Evolutionary conservation across 2,797 vertebrate genomes (phyloP).

Genomic region (Phrynocephalus vlangalii): DNA sequence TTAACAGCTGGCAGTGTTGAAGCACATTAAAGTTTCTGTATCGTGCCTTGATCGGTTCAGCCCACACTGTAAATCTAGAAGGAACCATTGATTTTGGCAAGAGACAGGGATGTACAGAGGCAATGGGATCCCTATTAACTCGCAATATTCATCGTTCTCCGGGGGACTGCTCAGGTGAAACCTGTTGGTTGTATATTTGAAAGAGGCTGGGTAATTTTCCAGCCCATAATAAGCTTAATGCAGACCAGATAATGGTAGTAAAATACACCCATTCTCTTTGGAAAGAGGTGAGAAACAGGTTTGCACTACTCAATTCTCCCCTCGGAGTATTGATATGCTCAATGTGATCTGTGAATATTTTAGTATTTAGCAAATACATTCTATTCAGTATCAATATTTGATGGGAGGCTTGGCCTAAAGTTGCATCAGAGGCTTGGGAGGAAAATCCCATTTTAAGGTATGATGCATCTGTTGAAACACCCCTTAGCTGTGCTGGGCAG

Average conservation of each 20-base stretch:
- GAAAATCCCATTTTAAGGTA: neutral
- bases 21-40: neutral
- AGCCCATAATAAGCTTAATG: neutral
- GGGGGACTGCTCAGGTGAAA: neutral
- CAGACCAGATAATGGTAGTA: neutral
- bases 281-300: neutral
- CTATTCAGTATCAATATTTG: neutral
- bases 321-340: neutral
- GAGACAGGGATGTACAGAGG: neutral
- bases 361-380: neutral
- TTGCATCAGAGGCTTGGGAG: neutral
- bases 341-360: neutral
- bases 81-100: neutral
- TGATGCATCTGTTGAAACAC: neutral
- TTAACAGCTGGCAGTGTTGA: neutral
- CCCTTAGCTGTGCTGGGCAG: neutral
- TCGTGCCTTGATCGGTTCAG: fast-evolving
- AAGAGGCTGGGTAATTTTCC: neutral
- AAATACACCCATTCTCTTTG: neutral
- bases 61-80: conserved; percentile 1
- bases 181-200: neutral
- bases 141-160: neutral
- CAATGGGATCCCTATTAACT: neutral
- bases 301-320: neutral
- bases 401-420: too few relatives aligned